Base-by-base conservation (phyloP, 2,888 invertebrate species). In the Branchipolynoe longqiensis region DNA sequence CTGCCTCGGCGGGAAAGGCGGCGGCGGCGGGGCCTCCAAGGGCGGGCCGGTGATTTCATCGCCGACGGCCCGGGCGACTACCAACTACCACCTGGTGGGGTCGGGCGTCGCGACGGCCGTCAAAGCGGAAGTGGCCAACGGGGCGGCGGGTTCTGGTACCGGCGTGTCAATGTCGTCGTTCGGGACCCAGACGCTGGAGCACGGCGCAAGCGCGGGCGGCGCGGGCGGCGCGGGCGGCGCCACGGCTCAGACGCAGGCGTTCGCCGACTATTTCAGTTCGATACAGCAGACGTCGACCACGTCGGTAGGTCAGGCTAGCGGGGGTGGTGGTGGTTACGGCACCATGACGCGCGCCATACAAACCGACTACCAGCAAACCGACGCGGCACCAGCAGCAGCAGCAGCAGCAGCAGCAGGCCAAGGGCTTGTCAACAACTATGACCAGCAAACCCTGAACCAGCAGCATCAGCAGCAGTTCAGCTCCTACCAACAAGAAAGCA, bases 1-100 rank as follows among this genome's bases (percentile, higher is more conserved):
- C 22, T 82, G 82, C 36, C n/a, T 87, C 8, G 85, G 86, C 3
- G 25, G 87, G 1, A 83, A 85, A 6, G 85, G 56, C 8, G 85
- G 86, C 3, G 25, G 87, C 0, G 85, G 86, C 14, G 85, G 56
- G 3, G 85, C 85, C 8, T 81, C 58, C 40, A 59, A 74, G 12
- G 86, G 85, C 8, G 87, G 62, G 22, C 78, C 54, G 3, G 31
- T 48, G 28, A 92, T 92, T 74, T 91, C 92, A 0, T 18, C 48
- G 8, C 78, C 78, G 28, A 41, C 48, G 28, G 92, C 92, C 2
- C 41, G 83, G 18, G 84, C 85, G 25, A 82, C 58, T 40, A 85
- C 86, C 69, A 87, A 86, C 82, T 88, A 88, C 82, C 81, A 83
- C 18, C 84, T 87, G 3, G 69, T 87, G 40, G 81, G 28, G 12